Percentiles rank a stretch among this genome's conserved stretches.
phyloP scores from a whole-genome alignment of 2,797 vertebrate genomes.

The Pogoniulus pusillus region DNA sequence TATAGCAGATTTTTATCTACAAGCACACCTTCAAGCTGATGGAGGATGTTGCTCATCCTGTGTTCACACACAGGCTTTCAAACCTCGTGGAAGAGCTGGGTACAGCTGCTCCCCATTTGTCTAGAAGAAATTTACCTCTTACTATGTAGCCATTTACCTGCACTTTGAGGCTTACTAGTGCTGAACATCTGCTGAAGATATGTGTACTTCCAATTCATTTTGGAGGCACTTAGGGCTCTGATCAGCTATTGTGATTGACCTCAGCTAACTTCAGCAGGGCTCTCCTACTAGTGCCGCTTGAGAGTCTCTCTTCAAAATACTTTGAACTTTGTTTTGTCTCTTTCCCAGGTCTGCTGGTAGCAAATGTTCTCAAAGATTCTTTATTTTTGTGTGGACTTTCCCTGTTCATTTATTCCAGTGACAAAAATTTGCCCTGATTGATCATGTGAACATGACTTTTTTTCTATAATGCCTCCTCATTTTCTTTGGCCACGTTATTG shows the following conservation, averaged over 20 bases:
- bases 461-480: slow-evolving; percentile 24
- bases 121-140: not conserved
- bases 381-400: not conserved
- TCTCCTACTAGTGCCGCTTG: not conserved
- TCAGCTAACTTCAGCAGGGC: not conserved
- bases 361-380: not conserved
- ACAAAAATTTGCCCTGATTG: slow-evolving; percentile 46
- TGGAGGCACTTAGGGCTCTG: not conserved
- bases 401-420: not conserved
- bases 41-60: not conserved
- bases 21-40: not conserved
- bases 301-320: not conserved
- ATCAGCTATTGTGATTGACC: not conserved
- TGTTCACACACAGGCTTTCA: not conserved
- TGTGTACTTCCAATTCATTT: not conserved
- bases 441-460: not conserved
- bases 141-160: not conserved
- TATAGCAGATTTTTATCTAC: not conserved
- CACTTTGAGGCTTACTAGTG: not conserved
- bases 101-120: not conserved
- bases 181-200: not conserved
- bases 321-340: not conserved
- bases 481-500: slow-evolving; percentile 56
- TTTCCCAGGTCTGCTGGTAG: not conserved
- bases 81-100: not conserved